Evolutionary conservation across 2,888 invertebrate genomes (phyloP).

Genomic region (Meganola albula): DNA sequence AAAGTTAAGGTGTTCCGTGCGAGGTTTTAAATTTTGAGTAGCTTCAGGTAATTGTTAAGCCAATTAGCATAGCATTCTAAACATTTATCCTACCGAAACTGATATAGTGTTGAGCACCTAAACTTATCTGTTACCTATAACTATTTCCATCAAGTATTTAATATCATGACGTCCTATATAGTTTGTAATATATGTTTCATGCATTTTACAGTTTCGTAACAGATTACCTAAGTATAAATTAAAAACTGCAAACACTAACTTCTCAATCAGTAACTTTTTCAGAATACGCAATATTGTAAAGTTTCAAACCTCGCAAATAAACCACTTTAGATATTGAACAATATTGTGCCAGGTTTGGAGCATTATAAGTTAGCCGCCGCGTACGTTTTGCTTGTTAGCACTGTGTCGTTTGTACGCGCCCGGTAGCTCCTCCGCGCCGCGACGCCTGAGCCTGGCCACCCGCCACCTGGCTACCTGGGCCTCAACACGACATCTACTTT

Average conservation of each 20-base stretch:
- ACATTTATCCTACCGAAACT: constrained; percentile 49
- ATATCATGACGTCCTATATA: constrained; percentile 45
- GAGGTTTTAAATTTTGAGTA: constrained; percentile 52
- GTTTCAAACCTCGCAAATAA: constrained; percentile 33
- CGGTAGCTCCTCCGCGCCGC: constrained; percentile 35
- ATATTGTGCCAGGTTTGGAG: constrained; percentile 34
- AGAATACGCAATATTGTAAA: constrained; percentile 33
- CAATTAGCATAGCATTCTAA: constrained; percentile 36
- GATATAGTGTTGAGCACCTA: constrained; percentile 69
- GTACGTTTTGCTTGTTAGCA: constrained; percentile 30
- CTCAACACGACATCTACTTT: constrained; percentile 69
- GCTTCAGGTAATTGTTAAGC: constrained; percentile 37
- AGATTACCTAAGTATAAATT: constrained; percentile 24
- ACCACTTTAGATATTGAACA: too few relatives aligned
- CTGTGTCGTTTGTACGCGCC: constrained; percentile 49
- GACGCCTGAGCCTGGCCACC: too few relatives aligned
- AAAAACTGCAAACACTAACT: constrained; percentile 26
- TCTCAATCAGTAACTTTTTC: constrained; percentile 39
- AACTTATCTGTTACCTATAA: constrained; percentile 61
- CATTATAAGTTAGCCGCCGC: constrained; percentile 27
- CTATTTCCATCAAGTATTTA: constrained; percentile 54
- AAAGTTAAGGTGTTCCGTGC: constrained; percentile 76
- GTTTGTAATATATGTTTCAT: constrained; percentile 30
- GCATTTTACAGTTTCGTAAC: constrained; percentile 27
- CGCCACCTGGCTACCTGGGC: constrained; percentile 25